A percentile compares a stretch with the other conserved stretches of the same genome.
Conservation (phyloP, 2,113 vertebrate genomes). For the Rattus norvegicus region DNA sequence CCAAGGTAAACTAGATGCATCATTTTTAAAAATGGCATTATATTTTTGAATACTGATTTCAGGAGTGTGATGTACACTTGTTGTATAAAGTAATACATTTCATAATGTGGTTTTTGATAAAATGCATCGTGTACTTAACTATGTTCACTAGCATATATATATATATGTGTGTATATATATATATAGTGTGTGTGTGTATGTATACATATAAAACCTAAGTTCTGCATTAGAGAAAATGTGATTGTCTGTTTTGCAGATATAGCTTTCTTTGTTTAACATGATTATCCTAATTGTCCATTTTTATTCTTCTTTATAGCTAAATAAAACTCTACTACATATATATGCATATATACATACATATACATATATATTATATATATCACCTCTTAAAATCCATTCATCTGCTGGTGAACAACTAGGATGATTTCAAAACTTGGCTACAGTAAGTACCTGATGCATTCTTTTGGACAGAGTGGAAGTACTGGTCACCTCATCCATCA, state of each 20-base stretch:
- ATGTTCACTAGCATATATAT: too few relatives aligned
- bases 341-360: rapidly evolving
- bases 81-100: neutral
- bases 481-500: neutral
- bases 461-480: neutral
- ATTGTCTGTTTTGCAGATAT: neutral
- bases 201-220: neutral
- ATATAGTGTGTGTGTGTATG: neutral
- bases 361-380: neutral
- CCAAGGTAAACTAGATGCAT: neutral
- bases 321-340: neutral
- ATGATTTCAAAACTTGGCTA: neutral
- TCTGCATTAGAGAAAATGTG: neutral
- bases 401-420: neutral
- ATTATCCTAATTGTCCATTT: neutral
- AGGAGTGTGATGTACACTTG: neutral
- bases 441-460: neutral
- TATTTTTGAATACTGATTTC: neutral
- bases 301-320: neutral
- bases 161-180: neutral
- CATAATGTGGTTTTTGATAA: neutral
- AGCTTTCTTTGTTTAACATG: neutral
- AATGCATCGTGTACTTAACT: neutral
- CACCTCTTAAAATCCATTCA: neutral
- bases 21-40: neutral